Conservation (phyloP, 2,888 invertebrate species). For the Agrochola litura region DNA sequence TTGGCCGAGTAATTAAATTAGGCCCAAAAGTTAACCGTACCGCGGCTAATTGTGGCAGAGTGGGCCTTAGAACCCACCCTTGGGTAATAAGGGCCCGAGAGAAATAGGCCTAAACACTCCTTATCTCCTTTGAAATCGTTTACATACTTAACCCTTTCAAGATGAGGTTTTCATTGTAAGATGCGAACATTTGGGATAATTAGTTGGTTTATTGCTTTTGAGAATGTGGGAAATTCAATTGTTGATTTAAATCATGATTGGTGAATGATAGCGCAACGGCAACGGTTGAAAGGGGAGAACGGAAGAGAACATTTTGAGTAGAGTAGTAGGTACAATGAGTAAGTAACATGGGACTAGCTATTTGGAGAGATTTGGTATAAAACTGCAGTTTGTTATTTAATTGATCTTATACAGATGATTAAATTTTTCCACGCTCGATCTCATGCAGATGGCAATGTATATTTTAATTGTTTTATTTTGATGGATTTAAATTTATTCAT, state of each 20-base stretch:
- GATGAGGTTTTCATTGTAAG: slow-evolving; percentile 59
- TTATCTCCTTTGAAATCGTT: slow-evolving; percentile 67
- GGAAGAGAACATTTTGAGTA: background rate
- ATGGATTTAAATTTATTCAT: no score
- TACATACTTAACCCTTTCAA: slow-evolving; percentile 68
- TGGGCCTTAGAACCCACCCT: slow-evolving; percentile 47
- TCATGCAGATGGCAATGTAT: no score
- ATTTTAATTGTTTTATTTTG: no score
- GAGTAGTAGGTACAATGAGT: no score
- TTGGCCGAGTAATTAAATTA: slow-evolving; percentile 71
- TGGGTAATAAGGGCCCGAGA: slow-evolving; percentile 48
- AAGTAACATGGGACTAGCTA: background rate
- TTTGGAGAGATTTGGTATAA: background rate
- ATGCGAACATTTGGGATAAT: slow-evolving; percentile 50
- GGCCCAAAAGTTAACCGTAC: slow-evolving; percentile 64
- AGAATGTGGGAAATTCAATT: background rate
- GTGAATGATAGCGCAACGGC: background rate
- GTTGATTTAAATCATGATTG: background rate
- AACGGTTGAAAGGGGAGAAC: background rate
- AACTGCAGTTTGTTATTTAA: background rate
- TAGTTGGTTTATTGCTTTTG: slow-evolving; percentile 33
- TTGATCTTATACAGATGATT: background rate
- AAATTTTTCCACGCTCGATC: background rate
- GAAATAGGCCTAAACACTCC: slow-evolving; percentile 58
- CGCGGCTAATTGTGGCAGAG: slow-evolving; percentile 59